Conservation (phyloP, 1,140 invertebrate species). For the Lucilia sericata region DNA sequence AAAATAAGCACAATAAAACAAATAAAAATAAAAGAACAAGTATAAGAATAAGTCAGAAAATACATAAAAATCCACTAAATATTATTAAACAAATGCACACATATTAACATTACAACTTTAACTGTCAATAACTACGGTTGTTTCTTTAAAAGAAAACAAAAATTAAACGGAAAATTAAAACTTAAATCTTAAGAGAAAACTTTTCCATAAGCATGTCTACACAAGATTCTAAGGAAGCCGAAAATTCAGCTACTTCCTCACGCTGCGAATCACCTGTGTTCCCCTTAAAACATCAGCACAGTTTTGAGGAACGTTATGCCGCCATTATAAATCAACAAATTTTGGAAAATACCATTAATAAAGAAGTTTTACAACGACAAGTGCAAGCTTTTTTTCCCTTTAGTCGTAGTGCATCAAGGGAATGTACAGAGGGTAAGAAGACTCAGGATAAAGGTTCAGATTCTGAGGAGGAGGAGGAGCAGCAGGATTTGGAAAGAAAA, state of each 20-base stretch:
- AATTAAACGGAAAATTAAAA: conserved; percentile 30
- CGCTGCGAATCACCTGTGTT: not conserved
- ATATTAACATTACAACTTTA: not conserved
- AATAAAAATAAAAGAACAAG: not conserved
- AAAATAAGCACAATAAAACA: not conserved
- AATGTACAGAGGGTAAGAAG: not conserved
- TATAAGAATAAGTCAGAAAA: not conserved
- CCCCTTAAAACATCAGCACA: conserved; percentile 58
- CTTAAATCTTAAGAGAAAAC: not conserved
- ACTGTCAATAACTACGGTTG: not conserved
- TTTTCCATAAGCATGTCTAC: not conserved
- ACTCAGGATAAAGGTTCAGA: not conserved
- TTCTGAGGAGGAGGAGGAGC: not conserved
- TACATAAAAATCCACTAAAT: not conserved
- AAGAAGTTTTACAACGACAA: conserved; percentile 59
- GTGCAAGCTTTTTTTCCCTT: conserved; percentile 63
- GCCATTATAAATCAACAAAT: conserved; percentile 63
- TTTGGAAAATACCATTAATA: conserved; percentile 64
- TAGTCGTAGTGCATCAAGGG: conserved; percentile 53
- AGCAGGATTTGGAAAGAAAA: conserved; percentile 6
- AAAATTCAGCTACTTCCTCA: not conserved
- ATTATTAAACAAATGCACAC: not conserved
- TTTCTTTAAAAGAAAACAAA: not conserved
- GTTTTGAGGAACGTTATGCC: conserved; percentile 63
- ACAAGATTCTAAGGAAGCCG: not conserved